phyloP scores from a whole-genome alignment of 2,797 vertebrate species.

The Vipera latastei region DNA sequence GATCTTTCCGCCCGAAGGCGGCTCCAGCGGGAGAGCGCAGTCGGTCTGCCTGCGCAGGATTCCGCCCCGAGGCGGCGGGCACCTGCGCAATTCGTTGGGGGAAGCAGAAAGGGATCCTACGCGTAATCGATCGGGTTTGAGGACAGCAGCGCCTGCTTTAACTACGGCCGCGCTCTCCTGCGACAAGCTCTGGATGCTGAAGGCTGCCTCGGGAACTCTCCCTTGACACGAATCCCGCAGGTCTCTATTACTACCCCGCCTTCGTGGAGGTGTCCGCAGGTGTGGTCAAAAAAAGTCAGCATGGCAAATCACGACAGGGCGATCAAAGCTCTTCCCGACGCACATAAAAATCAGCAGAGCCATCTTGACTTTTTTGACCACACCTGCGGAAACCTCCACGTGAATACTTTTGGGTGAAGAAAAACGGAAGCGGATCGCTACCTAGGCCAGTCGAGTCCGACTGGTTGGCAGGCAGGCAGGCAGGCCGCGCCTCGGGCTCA shows the following conservation, averaged over 20 bases:
- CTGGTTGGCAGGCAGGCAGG: too few species aligned
- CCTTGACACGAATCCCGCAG: not conserved
- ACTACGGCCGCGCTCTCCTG: not conserved
- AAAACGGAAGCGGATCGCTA: not conserved
- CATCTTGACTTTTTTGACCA: not conserved
- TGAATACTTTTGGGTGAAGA: not conserved
- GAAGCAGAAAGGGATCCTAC: not conserved
- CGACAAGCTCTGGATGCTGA: not conserved
- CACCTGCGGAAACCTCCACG: not conserved
- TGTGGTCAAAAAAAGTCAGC: not conserved
- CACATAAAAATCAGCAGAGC: not conserved
- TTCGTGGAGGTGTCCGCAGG: not conserved
- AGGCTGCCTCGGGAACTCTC: too few species aligned
- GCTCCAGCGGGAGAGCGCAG: not conserved
- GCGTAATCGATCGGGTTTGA: not conserved
- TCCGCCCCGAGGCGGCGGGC: not conserved
- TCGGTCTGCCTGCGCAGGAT: not conserved
- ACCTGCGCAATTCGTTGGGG: not conserved
- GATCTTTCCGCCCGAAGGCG: not conserved
- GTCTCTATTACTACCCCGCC: not conserved
- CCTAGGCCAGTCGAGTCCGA: not conserved
- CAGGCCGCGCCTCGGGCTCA: not conserved
- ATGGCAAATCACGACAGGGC: not conserved
- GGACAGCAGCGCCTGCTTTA: not conserved
- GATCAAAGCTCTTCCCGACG: not conserved